phyloP scores from a whole-genome alignment of 2,888 invertebrate genomes.

The Macropis europaea region DNA sequence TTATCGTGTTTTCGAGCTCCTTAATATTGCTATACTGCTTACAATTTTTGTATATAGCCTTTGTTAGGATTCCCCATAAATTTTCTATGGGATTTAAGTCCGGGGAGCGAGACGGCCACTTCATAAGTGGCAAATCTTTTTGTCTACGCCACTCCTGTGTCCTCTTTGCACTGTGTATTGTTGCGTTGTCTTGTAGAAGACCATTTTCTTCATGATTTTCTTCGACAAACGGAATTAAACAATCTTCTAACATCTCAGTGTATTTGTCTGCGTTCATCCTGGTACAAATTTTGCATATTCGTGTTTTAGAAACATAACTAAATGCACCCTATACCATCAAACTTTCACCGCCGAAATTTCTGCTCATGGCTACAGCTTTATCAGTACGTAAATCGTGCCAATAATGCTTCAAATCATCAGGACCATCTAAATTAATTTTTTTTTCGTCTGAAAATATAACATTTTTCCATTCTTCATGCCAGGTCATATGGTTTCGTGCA shows the following conservation, averaged over 20 bases:
- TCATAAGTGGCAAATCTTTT: too few species aligned
- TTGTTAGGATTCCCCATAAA: too few species aligned
- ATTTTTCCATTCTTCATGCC: conserved; percentile 1
- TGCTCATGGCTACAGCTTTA: not conserved
- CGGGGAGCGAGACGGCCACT: too few species aligned
- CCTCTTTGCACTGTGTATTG: too few species aligned
- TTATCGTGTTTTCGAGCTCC: too few species aligned
- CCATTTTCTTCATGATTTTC: too few species aligned
- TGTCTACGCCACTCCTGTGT: too few species aligned
- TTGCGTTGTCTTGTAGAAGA: too few species aligned
- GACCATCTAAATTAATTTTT: conserved; percentile 17
- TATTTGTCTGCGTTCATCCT: conserved; percentile 10
- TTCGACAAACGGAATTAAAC: not conserved
- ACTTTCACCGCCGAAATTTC: conserved; percentile 14
- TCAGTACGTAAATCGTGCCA: conserved; percentile 15
- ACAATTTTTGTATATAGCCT: too few species aligned
- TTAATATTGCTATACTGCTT: too few species aligned
- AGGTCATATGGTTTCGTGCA: not conserved
- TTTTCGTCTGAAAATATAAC: conserved; percentile 18
- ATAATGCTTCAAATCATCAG: conserved; percentile 22
- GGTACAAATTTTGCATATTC: not conserved
- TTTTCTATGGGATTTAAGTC: too few species aligned
- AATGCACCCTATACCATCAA: conserved; percentile 20
- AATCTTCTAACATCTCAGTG: not conserved
- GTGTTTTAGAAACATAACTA: not conserved